Percentiles rank a stretch among this genome's conserved stretches.
Evolutionary conservation across 2,888 invertebrate genomes (phyloP).

Genomic region (Eilema sororculum): DNA sequence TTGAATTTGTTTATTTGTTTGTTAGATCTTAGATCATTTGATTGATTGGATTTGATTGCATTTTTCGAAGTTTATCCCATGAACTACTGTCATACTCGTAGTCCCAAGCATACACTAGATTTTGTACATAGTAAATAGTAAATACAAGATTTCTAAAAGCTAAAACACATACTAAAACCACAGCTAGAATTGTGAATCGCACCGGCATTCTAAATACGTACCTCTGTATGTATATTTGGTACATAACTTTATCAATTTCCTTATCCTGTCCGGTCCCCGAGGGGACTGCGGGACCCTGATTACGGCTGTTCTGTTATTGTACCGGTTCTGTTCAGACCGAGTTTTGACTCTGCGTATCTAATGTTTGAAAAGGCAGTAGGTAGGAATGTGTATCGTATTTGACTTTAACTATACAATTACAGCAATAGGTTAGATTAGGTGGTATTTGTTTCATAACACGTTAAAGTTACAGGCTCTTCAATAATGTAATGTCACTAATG

Average conservation of each 20-base stretch:
- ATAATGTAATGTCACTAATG: neutral
- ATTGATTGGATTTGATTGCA: no score
- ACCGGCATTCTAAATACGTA: neutral
- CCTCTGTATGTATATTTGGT: neutral
- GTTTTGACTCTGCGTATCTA: neutral
- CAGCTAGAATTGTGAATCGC: neutral
- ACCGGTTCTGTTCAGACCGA: conserved; percentile 4
- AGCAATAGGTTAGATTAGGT: no score
- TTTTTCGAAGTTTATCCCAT: no score
- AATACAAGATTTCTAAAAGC: neutral
- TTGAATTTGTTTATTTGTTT: no score
- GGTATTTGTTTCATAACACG: no score
- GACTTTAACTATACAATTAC: neutral
- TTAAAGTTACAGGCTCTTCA: neutral
- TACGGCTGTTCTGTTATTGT: conserved; percentile 32
- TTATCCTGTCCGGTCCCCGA: conserved; percentile 39
- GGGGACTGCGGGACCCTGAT: conserved; percentile 36
- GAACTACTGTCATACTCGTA: no score
- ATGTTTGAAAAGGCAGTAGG: neutral
- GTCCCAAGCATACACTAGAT: neutral
- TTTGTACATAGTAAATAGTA: neutral
- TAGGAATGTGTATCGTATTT: neutral
- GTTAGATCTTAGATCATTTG: no score
- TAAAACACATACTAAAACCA: neutral
- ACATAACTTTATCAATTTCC: conserved; percentile 36